These are phyloP conservation scores for Laupala kohalensis DNA, from an alignment of 1,140 invertebrate genomes.

Conservation along the genomic window DNA sequence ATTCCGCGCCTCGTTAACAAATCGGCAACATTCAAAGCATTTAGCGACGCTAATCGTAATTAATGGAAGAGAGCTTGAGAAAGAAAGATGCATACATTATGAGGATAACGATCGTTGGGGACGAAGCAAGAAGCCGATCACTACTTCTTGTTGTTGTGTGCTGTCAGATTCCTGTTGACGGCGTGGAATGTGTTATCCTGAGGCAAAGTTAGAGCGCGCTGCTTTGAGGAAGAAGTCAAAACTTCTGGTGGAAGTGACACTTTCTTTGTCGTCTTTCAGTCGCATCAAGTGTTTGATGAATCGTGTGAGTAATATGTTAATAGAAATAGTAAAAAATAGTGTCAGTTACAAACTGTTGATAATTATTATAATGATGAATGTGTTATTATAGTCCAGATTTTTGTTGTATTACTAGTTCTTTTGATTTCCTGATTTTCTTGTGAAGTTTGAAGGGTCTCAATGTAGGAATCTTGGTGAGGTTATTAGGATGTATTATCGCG, in stretches of 20 bases:
- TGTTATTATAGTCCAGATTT: too few species aligned
- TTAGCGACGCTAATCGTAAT: not conserved
- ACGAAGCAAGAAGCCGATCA: not conserved
- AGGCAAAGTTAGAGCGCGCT: not conserved
- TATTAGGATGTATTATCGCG: too few species aligned
- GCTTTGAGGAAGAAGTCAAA: not conserved
- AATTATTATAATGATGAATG: too few species aligned
- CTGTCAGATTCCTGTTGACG: not conserved
- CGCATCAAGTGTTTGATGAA: not conserved
- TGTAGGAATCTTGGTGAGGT: too few species aligned
- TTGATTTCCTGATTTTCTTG: too few species aligned
- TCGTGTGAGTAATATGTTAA: not conserved
- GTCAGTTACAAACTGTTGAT: too few species aligned
- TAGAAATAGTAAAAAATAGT: not conserved
- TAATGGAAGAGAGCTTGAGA: not conserved
- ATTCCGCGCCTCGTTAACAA: not conserved
- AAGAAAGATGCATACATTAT: not conserved
- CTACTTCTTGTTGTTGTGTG: not conserved
- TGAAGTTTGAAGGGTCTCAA: too few species aligned
- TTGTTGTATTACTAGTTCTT: too few species aligned
- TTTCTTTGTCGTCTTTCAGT: not conserved
- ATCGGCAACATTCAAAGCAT: not conserved
- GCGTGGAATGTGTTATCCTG: not conserved
- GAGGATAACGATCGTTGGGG: not conserved
- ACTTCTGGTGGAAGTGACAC: too few species aligned